Evolutionary conservation across 2,888 invertebrate species (phyloP).

Genomic region (Morpho achilles): DNA sequence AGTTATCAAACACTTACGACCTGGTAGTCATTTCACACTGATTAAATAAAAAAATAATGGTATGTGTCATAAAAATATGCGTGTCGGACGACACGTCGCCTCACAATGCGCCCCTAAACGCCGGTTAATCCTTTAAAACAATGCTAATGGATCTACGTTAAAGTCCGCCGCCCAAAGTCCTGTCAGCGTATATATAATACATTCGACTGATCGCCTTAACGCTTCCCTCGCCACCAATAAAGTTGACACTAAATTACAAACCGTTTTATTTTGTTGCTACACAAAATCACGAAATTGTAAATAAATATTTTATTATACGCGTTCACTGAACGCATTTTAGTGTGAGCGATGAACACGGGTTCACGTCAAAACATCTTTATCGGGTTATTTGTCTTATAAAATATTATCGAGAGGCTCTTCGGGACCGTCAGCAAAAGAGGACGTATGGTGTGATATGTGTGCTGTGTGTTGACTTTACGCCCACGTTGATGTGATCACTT

Average conservation of each 20-base stretch:
- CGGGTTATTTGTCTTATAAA: slow-evolving; percentile 80
- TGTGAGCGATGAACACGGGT: slow-evolving; percentile 78
- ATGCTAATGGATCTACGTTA: slow-evolving; percentile 75
- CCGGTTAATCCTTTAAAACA: slow-evolving; percentile 76
- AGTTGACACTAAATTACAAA: slow-evolving; percentile 73
- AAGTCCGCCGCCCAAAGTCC: slow-evolving; percentile 63
- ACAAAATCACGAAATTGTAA: slow-evolving; percentile 66
- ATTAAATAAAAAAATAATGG: slow-evolving; percentile 58
- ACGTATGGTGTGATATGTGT: slow-evolving; percentile 66
- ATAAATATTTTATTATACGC: slow-evolving; percentile 76
- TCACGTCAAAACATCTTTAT: slow-evolving; percentile 80
- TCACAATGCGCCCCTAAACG: slow-evolving; percentile 56
- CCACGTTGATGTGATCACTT: slow-evolving; percentile 71
- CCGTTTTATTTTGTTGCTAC: slow-evolving; percentile 62
- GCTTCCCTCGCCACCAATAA: slow-evolving; percentile 72
- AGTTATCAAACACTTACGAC: slow-evolving; percentile 53
- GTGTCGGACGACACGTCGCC: slow-evolving; percentile 55
- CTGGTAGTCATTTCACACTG: slow-evolving; percentile 70
- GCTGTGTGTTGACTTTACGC: slow-evolving; percentile 73
- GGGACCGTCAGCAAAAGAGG: slow-evolving; percentile 77
- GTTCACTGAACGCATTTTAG: slow-evolving; percentile 76
- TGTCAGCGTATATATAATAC: slow-evolving; percentile 62
- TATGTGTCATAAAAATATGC: slow-evolving; percentile 75
- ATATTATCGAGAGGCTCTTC: slow-evolving; percentile 77
- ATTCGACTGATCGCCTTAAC: slow-evolving; percentile 65